These are phyloP conservation scores for Phymastichus coffea DNA, from an alignment of 1,140 invertebrate genomes.

Conservation along the genomic window DNA sequence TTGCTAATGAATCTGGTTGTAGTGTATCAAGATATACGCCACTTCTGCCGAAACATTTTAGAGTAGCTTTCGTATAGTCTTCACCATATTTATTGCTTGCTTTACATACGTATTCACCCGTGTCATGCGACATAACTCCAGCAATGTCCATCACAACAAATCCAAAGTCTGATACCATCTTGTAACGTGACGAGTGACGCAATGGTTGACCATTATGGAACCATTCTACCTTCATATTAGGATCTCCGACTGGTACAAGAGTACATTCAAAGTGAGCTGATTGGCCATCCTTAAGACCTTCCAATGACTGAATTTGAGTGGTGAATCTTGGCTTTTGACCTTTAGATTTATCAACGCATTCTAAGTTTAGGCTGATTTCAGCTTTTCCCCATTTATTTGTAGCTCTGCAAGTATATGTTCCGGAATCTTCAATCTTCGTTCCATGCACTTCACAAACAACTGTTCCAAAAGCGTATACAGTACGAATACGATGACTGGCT, in stretches of 20 bases:
- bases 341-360: slow-evolving; percentile 80
- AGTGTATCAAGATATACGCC: slow-evolving; percentile 91
- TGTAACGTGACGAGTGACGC: slow-evolving; percentile 86
- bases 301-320: slow-evolving; percentile 80
- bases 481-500: slow-evolving; percentile 85
- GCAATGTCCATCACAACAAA: slow-evolving; percentile 95
- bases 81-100: slow-evolving; percentile 89
- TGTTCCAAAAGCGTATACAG: slow-evolving; percentile 92
- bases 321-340: slow-evolving; percentile 87
- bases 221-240: slow-evolving; percentile 94
- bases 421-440: slow-evolving; percentile 84
- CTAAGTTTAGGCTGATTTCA: slow-evolving; percentile 80
- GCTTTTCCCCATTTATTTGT: slow-evolving; percentile 87
- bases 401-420: slow-evolving; percentile 81
- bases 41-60: slow-evolving; percentile 80
- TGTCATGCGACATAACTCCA: slow-evolving; percentile 90
- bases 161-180: slow-evolving; percentile 93
- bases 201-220: slow-evolving; percentile 89
- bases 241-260: slow-evolving; percentile 87
- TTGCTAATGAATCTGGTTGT: slow-evolving; percentile 89
- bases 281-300: slow-evolving; percentile 86
- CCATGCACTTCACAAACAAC: slow-evolving; percentile 92
- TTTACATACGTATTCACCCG: slow-evolving; percentile 88
- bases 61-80: slow-evolving; percentile 80
- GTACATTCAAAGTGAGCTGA: slow-evolving; percentile 92